Base-by-base conservation (phyloP, 2,888 invertebrate genomes). In the Priocnemis perturbator region DNA sequence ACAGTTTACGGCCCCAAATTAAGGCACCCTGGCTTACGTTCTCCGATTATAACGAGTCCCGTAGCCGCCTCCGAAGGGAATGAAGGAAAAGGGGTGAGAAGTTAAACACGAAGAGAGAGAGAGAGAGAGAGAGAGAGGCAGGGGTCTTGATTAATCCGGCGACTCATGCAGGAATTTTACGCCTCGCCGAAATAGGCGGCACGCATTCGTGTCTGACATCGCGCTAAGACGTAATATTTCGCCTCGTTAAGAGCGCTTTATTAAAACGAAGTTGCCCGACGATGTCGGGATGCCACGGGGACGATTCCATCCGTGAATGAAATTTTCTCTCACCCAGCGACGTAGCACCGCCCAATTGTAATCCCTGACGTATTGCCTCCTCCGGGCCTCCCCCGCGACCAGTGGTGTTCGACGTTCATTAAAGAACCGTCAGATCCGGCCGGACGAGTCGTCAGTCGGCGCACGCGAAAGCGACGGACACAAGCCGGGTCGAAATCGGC, bases 1-100 rank as follows among this genome's bases (percentile, higher is more conserved):
- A 68, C 30, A 63, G 60, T 73, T 73, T 68, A 63, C 63, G 68
- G 44, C 26, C 17, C 30, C 55, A 64, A 48, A 65, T 67, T 70
- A 66, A 73, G 64, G 59, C 61, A 47, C 50, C 45, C n/a, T 52
- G 53, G 48, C 60, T 71, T 58, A 63, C 52, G 57, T 57, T 59
- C 48, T 19, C 26, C 71, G 70, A 70, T 70, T 70, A 72, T 64
- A 60, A 63, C 60, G 47, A 30, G 21, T 44, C 48, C 53, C 63
- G 53, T 64, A 61, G 52, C 26, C 26, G 37, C 37, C 4, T 9
- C 37, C 7, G 7, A 37, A 1, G 37, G 37, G 37, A 11, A 1
- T 3, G 1, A 11, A 2, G 7, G 7, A 11, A 37, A 11, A 11
- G 4, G 37, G 37, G 14, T 15, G 17, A 23, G n/a, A 55, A 3